phyloP scores from a whole-genome alignment of 2,113 vertebrate genomes.

The Martes martes region DNA sequence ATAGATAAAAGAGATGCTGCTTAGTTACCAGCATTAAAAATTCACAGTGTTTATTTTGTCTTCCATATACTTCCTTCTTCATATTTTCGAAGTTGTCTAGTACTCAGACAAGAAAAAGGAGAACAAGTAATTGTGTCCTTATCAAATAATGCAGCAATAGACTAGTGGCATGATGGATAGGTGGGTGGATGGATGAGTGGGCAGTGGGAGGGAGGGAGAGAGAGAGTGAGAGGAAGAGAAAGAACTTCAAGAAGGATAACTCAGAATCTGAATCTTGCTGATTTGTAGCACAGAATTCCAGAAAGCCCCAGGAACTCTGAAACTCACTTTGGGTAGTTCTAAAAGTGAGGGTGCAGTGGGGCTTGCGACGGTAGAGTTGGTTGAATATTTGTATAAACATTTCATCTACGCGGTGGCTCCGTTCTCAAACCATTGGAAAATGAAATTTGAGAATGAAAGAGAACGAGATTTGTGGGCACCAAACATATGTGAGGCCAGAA shows the following conservation, averaged over 20 bases:
- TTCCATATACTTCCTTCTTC: not conserved
- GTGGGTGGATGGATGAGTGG: fast-evolving
- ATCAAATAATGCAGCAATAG: not conserved
- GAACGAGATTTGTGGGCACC: not conserved
- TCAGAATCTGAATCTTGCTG: not conserved
- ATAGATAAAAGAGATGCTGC: not conserved
- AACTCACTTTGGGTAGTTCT: not conserved
- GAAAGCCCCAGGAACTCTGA: not conserved
- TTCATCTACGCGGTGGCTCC: not conserved
- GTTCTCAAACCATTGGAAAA: not conserved
- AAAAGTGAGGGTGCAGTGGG: not conserved
- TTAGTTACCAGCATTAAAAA: not conserved
- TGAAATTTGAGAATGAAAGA: not conserved
- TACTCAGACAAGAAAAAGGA: not conserved
- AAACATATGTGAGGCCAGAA: not conserved
- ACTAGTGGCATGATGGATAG: not conserved
- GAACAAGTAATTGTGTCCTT: not conserved
- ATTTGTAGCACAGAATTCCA: not conserved
- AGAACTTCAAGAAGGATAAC: not conserved
- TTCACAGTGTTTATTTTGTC: not conserved
- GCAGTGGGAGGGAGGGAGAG: not conserved
- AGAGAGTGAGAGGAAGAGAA: not conserved
- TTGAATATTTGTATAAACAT: not conserved
- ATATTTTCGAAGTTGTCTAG: not conserved
- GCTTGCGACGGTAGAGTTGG: not conserved